These are phyloP conservation scores for Dermolepida albohirtum DNA, from an alignment of 2,888 invertebrate species.

Conservation along the genomic window DNA sequence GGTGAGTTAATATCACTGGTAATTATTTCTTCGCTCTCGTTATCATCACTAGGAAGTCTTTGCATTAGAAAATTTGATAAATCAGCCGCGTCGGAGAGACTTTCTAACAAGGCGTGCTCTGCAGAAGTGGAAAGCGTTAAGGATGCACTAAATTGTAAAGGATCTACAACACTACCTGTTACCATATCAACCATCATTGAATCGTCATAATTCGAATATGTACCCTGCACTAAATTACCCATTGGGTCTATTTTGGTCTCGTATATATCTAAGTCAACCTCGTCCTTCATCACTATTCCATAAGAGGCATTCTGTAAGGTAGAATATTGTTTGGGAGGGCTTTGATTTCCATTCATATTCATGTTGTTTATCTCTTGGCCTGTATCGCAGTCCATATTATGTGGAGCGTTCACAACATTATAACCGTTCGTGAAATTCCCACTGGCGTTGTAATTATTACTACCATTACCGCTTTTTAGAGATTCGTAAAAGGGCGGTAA, in stretches of 20 bases:
- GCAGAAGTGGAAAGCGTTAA: constrained; percentile 83
- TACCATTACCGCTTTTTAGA: constrained; percentile 82
- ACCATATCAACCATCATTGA: constrained; percentile 89
- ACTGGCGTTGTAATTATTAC: constrained; percentile 75
- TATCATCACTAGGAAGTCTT: constrained; percentile 71
- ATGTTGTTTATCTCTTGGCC: constrained; percentile 71
- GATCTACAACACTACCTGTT: constrained; percentile 80
- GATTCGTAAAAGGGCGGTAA: constrained; percentile 92
- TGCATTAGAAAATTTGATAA: constrained; percentile 78
- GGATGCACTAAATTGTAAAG: constrained; percentile 84
- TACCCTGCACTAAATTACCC: constrained; percentile 71
- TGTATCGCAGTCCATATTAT: constrained; percentile 82
- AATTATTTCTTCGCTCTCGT: constrained; percentile 74
- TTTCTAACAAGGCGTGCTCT: constrained; percentile 81
- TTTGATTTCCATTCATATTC: constrained; percentile 67
- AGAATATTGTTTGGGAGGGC: constrained; percentile 77
- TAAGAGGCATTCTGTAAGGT: constrained; percentile 85
- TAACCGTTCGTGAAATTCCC: constrained; percentile 75
- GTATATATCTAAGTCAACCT: constrained; percentile 79
- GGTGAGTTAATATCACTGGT: constrained; percentile 79
- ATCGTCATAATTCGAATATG: constrained; percentile 76
- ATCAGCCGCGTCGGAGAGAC: constrained; percentile 83
- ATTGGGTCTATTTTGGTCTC: constrained; percentile 79
- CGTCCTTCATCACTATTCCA: constrained; percentile 83
- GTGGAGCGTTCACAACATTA: constrained; percentile 75